These are phyloP conservation scores for Nomia melanderi DNA, from an alignment of 1,140 invertebrate genomes.

Conservation along the genomic window DNA sequence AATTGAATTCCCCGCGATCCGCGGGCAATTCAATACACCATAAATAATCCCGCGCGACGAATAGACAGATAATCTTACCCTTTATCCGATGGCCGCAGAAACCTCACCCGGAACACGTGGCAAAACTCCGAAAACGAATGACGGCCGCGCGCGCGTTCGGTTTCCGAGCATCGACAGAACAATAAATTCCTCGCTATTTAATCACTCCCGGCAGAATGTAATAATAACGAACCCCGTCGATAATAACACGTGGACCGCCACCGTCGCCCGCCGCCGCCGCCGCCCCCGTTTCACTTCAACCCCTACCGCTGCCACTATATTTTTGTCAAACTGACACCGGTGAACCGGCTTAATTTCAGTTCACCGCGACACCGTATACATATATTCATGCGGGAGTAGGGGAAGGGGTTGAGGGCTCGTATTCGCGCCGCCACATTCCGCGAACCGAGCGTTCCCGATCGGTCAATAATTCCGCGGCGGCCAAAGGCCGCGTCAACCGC, in stretches of 20 bases:
- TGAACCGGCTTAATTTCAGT: slow-evolving; percentile 55
- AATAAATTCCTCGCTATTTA: slow-evolving; percentile 19
- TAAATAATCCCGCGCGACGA: too few relatives aligned
- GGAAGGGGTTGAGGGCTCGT: neutral
- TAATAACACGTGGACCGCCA: neutral
- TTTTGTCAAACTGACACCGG: slow-evolving; percentile 48
- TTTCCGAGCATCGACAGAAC: neutral
- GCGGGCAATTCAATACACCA: too few relatives aligned
- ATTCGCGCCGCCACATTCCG: slow-evolving; percentile 1
- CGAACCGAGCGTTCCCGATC: neutral
- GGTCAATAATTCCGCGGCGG: slow-evolving; percentile 33
- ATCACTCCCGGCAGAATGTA: slow-evolving; percentile 26
- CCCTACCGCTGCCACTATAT: slow-evolving; percentile 5
- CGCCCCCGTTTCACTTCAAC: neutral
- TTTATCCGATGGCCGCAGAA: too few relatives aligned
- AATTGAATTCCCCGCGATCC: too few relatives aligned
- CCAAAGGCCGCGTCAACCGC: neutral
- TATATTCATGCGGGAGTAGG: slow-evolving; percentile 4
- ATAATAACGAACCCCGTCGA: neutral
- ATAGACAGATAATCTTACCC: too few relatives aligned
- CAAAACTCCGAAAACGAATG: too few relatives aligned
- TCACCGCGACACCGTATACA: slow-evolving; percentile 21
- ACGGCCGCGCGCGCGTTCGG: neutral
- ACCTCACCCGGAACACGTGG: too few relatives aligned
- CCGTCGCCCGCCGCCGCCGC: neutral